Evolutionary conservation across 2,888 invertebrate genomes (phyloP), one percentile per base, ranked within the genome.

Genomic region (Ormyrus nitidulus): DNA sequence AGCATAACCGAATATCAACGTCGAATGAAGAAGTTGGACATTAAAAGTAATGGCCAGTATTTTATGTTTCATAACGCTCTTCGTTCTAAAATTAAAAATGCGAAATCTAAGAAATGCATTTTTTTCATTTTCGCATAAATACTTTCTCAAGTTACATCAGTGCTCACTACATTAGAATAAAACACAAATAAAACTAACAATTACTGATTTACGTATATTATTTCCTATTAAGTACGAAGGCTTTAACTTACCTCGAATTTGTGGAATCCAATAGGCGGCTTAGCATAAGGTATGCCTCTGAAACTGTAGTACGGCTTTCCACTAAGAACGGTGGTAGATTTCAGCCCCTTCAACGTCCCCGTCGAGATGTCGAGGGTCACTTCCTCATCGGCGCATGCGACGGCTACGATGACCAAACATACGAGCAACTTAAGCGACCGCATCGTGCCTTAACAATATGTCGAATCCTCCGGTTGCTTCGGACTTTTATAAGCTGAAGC

Each of bases 211-310:
- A 5, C 10, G 11, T 11, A 49, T 34, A 0, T 7, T 19, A 49
- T 9, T 13, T 6, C n/a, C 34, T 34, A 44, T 44, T 3, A 34
- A 19, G n/a, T 19, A 62, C 49, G 13, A 11, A 44, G 61, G 49
- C 56, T 10, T 34, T 6, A 61, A 81, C 85, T 84, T 82, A 89
- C 89, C 69, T 85, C 83, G 73, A 89, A 89, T 83, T 87, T 89
- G 64, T 87, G 81, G 1, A 71, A 70, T 2, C 87, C 89, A 49
- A 87, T 83, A 73, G 87, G 87, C 0, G 89, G 86, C 74, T 87
- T 87, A 5, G 88, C 88, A 72, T 88, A 90, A 0, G 89, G 89
- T 69, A 90, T 86, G 4, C 89, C 89, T 68, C 86, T 89, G 65
- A 89, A 90, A 78, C 86, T 87, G 65, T 85, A 88, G 68, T 87